Conservation (phyloP, 2,797 vertebrate species). For the Lemur catta region DNA sequence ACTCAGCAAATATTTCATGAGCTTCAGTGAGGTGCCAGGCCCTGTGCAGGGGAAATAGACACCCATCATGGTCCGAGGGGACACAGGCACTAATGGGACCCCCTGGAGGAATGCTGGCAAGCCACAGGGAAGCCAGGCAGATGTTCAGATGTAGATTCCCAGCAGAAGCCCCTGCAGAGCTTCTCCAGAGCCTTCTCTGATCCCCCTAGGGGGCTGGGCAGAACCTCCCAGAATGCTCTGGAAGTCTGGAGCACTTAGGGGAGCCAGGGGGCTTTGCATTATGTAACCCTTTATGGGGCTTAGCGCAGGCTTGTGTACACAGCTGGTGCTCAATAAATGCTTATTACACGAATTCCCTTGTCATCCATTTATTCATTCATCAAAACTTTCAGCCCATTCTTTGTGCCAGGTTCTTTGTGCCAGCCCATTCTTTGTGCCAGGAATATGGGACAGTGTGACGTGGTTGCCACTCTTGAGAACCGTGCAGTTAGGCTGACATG, state of each 20-base stretch:
- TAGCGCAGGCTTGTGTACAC: neutral
- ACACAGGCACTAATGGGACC: neutral
- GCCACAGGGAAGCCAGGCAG: neutral
- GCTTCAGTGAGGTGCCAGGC: neutral
- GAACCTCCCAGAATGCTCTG: neutral
- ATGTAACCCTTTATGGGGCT: fast-evolving
- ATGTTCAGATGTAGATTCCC: neutral
- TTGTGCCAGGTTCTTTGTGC: neutral
- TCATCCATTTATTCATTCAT: neutral
- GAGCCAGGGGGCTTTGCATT: neutral
- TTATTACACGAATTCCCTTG: neutral
- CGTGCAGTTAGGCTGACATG: neutral
- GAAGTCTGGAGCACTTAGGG: neutral
- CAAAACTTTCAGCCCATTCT: neutral
- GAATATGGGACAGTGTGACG: neutral
- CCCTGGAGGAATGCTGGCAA: neutral
- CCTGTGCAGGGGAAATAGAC: neutral
- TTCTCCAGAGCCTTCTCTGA: conserved; percentile 57
- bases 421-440: neutral
- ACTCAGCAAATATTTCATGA: neutral
- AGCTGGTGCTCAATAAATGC: neutral
- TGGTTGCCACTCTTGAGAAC: neutral
- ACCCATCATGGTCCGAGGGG: no score
- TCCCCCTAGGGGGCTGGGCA: conserved; percentile 36
- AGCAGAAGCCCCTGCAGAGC: neutral